These are phyloP conservation scores for Rhamnusium bicolor DNA, from an alignment of 2,888 invertebrate species.

Conservation along the genomic window DNA sequence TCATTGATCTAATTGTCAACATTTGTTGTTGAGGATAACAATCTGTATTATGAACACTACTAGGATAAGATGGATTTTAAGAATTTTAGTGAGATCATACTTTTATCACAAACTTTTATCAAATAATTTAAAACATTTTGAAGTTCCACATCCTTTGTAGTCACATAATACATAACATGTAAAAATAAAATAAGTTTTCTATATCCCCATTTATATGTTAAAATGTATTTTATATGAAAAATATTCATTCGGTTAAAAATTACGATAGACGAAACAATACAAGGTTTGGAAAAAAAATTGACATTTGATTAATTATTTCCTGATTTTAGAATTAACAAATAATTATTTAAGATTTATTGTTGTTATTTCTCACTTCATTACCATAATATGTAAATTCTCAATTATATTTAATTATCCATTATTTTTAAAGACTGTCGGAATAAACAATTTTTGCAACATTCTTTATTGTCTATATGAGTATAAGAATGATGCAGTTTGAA, in stretches of 20 bases:
- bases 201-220: not conserved
- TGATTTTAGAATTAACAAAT: not conserved
- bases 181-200: no score
- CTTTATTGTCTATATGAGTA: not conserved
- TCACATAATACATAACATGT: no score
- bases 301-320: constrained; percentile 18
- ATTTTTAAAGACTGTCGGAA: not conserved
- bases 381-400: constrained; percentile 22
- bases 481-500: no score
- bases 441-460: not conserved
- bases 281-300: constrained; percentile 6
- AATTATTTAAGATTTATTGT: constrained; percentile 22
- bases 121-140: no score
- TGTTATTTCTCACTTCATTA: constrained; percentile 4
- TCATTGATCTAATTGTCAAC: no score
- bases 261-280: not conserved
- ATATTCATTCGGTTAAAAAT: not conserved
- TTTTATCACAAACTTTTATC: no score
- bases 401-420: not conserved
- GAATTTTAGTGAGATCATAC: no score
- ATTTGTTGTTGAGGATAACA: no score
- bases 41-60: no score
- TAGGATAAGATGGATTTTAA: no score
- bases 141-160: no score
- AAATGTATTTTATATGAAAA: not conserved